Base-by-base conservation (phyloP, 2,113 vertebrate species). In the Edolisoma coerulescens region DNA sequence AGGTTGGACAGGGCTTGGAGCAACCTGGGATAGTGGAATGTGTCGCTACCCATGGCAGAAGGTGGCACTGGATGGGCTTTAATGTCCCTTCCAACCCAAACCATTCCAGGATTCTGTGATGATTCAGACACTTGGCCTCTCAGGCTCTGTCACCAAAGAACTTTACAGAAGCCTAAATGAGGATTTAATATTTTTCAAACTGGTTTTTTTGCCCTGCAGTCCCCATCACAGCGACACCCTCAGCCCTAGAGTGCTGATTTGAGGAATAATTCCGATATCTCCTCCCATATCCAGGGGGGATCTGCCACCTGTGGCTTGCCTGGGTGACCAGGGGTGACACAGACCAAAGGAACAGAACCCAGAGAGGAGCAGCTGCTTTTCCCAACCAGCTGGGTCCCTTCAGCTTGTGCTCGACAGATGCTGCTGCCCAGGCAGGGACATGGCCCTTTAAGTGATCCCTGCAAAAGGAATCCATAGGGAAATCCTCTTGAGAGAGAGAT, bases 11-110 rank as follows among this genome's bases (percentile, higher is more conserved):
- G 28, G 28, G 16, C 37, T 47, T n/a, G 33, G 60, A 18, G 14
- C 19, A 5, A 0, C 7, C 67, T 52, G 67, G 35, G 44, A 5
- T 6, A 41, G 52, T 8, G 54, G 45, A 5, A 71, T 5, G 8
- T 32, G 68, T 45, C 22, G 5, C 52, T 47, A 7, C 13, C 30
- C 57, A 53, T 9, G 21, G 45, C 42, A 26, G 26, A 56, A 22
- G 14, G 44, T 41, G 69, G 14, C 4, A 7, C 27, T 11, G 33
- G 47, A 1, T 39, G 28, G 19, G 18, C 1, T 64, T 74, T 33
- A 3, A 19, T 3, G 11, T 45, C n/a, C 33, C 21, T 82, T 15
- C 30, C n/a, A 4, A 39, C 28, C 23, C 69, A 64, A 47, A 19
- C 15, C 35, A 41, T 10, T 23, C n/a, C 41, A 33, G 16, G 57